Evolutionary conservation across 2,888 invertebrate genomes (phyloP).

Genomic region (Drosophila subquinaria): DNA sequence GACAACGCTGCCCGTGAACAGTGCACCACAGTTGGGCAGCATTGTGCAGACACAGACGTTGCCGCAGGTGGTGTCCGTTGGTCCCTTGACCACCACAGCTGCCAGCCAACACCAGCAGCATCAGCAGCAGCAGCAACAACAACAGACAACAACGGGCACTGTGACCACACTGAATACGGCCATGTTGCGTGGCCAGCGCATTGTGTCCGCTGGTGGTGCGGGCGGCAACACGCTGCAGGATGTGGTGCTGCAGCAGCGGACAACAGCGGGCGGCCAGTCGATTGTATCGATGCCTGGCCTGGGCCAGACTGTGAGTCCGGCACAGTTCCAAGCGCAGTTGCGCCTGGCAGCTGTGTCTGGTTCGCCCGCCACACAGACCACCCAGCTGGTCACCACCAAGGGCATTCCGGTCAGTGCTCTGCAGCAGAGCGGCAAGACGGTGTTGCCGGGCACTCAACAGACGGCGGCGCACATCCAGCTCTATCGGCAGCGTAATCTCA

Average conservation of each 20-base stretch:
- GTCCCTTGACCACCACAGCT: conserved; percentile 85
- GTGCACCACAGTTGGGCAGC: conserved; percentile 80
- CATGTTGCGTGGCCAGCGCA: conserved; percentile 83
- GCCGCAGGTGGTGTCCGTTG: conserved; percentile 85
- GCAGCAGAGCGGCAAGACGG: conserved; percentile 83
- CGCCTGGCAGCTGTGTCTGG: conserved; percentile 82
- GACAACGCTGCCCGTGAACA: conserved; percentile 77
- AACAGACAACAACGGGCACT: conserved; percentile 71
- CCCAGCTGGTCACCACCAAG: conserved; percentile 83
- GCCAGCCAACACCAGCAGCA: conserved; percentile 72
- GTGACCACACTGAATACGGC: conserved; percentile 84
- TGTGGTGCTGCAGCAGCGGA: conserved; percentile 84
- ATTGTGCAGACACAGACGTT: conserved; percentile 84
- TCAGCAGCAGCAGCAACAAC: conserved; percentile 36
- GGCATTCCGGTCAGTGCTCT: conserved; percentile 84
- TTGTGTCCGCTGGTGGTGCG: conserved; percentile 79
- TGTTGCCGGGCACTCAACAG: conserved; percentile 73
- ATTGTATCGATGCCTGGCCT: conserved; percentile 85
- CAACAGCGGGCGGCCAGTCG: conserved; percentile 84
- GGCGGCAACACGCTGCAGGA: conserved; percentile 82
- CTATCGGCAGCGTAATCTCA: conserved; percentile 85
- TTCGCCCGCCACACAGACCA: conserved; percentile 63
- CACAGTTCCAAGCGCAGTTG: conserved; percentile 84
- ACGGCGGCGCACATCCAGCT: conserved; percentile 84
- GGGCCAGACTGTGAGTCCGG: conserved; percentile 80